Conservation (phyloP, 2,888 invertebrate species). For the Drosophila demipolita region DNA sequence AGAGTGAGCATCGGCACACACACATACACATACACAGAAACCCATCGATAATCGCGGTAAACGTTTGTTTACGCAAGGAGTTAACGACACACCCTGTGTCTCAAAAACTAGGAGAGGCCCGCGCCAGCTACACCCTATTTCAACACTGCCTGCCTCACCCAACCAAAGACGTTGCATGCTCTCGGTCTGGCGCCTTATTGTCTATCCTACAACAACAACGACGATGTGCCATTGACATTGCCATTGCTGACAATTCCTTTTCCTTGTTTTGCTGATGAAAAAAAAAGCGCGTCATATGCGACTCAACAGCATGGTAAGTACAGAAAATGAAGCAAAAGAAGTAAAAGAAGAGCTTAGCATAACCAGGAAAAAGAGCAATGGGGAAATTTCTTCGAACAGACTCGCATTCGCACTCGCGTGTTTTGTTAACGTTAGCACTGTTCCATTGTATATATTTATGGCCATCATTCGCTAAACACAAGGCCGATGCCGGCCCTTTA, state of each 20-base stretch:
- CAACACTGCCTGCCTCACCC: neutral
- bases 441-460: constrained; percentile 35
- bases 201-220: constrained; percentile 35
- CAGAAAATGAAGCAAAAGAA: neutral
- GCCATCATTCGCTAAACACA: constrained; percentile 43
- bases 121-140: constrained; percentile 6
- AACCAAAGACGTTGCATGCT: constrained; percentile 27
- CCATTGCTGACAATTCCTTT: constrained; percentile 40
- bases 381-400: constrained; percentile 46
- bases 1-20: constrained; percentile 38
- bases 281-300: constrained; percentile 38
- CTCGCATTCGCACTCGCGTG: constrained; percentile 29
- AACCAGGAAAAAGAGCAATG: constrained; percentile 1
- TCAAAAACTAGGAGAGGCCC: constrained; percentile 29
- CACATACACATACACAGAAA: neutral
- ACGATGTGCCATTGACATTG: constrained; percentile 46
- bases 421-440: constrained; percentile 34
- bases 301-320: constrained; percentile 56
- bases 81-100: constrained; percentile 50
- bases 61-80: constrained; percentile 49
- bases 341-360: neutral
- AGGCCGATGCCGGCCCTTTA: constrained; percentile 48
- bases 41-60: constrained; percentile 48
- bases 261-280: constrained; percentile 40
- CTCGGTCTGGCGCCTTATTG: constrained; percentile 37